Base-by-base conservation (phyloP, 2,888 invertebrate species). In the Chrysolina haemoptera region DNA sequence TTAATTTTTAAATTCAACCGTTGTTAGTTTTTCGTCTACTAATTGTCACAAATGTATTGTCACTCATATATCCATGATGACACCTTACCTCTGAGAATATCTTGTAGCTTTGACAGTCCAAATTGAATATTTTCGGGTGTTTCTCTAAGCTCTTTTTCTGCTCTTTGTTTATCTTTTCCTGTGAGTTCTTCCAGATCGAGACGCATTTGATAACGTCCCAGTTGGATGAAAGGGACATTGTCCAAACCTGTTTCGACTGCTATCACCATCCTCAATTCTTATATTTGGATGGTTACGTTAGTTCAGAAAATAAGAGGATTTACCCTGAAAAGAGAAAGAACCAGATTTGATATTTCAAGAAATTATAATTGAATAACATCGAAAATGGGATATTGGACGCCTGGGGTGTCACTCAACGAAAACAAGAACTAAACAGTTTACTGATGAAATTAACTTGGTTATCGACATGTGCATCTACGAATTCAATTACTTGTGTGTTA, bases 71-170 rank as follows among this genome's bases (percentile, higher is more conserved):
- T n/a, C n/a, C n/a, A n/a, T n/a, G n/a, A n/a, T n/a, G 5, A 27
- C 5, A 62, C 62, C 46, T 67, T 86, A 92, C 94, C 91, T 90
- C 91, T 90, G 41, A 95, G 87, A 46, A 92, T 81, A 80, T 89
- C 87, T 74, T 88, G 87, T 3, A 93, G 85, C 78, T 92, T 91
- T 59, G 86, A 86, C 22, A 94, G 85, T 18, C 92, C 92, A 75
- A 90, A 86, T 74, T 90, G 89, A 6, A 91, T 90, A 20, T 90
- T 88, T 84, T 94, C 94, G 0, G 93, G 92, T 0, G 92, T 91
- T 86, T 96, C 95, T 74, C 94, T 89, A 16, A 95, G 87, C 84
- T 96, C 95, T 16, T 86, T 89, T 80, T 89, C 89, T 0, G 95
- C 94, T 80, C 91, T 93, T 83, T 93, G 91, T 65, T 88, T 82